A percentile compares a stretch with the other conserved stretches of the same genome.
Evolutionary conservation across 1,140 invertebrate genomes (phyloP).

Genomic region (Calosoma granatense): DNA sequence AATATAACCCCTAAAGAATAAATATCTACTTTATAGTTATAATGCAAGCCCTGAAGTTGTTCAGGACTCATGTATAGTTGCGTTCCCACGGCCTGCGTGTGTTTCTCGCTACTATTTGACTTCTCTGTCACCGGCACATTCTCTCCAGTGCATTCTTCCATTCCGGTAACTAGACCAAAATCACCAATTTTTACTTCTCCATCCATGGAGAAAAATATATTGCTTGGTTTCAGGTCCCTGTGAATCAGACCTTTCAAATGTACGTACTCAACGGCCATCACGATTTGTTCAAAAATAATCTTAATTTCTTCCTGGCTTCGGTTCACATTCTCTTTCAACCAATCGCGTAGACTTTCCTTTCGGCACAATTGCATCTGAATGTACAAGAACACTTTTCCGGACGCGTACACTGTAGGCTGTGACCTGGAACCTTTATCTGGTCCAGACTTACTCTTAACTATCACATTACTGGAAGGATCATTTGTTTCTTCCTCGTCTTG

Average conservation of each 20-base stretch:
- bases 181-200: slow-evolving; percentile 91
- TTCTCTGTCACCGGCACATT: slow-evolving; percentile 21
- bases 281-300: slow-evolving; percentile 84
- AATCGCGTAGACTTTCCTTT: slow-evolving; percentile 81
- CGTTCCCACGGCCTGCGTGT: slow-evolving; percentile 59
- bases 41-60: slow-evolving; percentile 65
- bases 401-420: slow-evolving; percentile 15
- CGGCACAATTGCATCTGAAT: slow-evolving; percentile 97
- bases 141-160: slow-evolving; percentile 51
- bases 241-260: slow-evolving; percentile 87
- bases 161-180: slow-evolving; percentile 88
- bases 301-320: slow-evolving; percentile 45
- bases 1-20: slow-evolving; percentile 91
- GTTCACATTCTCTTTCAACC: slow-evolving; percentile 53
- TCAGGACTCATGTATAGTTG: slow-evolving; percentile 97
- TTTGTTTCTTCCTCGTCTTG: slow-evolving; percentile 5
- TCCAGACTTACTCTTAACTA: no score
- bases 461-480: slow-evolving; percentile 12
- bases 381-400: slow-evolving; percentile 66
- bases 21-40: slow-evolving; percentile 94
- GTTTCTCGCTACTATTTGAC: slow-evolving; percentile 33
- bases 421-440: slow-evolving; percentile 8
- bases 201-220: slow-evolving; percentile 90
- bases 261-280: slow-evolving; percentile 89
- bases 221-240: slow-evolving; percentile 89